Percentiles rank a stretch among this genome's conserved stretches.
phyloP scores from a whole-genome alignment of 2,797 vertebrate species.

The Emys orbicularis region DNA sequence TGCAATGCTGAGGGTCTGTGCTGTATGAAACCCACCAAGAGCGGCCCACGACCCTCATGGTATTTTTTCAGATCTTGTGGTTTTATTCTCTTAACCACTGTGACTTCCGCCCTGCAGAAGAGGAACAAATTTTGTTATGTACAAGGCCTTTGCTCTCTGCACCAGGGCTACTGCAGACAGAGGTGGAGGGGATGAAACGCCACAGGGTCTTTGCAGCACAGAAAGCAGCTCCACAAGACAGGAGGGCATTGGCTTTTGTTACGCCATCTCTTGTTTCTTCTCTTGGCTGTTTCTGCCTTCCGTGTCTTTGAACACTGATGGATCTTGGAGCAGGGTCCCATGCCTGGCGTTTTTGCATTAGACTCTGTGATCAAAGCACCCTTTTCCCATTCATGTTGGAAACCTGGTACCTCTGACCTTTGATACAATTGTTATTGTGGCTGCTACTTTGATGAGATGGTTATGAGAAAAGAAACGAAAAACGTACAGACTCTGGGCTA shows the following conservation, averaged over 20 bases:
- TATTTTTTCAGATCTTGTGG: slow-evolving; percentile 28
- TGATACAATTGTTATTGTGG: fast-evolving
- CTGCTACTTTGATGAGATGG: neutral
- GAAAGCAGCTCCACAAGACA: fast-evolving
- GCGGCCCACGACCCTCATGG: slow-evolving; percentile 20
- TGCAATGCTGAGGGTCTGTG: neutral
- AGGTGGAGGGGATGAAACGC: neutral
- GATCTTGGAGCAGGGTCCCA: neutral
- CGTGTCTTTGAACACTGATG: neutral
- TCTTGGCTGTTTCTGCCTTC: neutral
- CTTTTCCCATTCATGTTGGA: neutral
- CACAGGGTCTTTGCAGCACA: neutral
- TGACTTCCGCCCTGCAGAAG: slow-evolving; percentile 55
- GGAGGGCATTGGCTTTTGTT: fast-evolving
- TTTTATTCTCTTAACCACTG: slow-evolving; percentile 61
- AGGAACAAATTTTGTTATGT: neutral
- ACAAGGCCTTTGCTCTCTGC: neutral
- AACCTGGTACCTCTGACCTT: neutral
- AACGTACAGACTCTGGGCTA: neutral
- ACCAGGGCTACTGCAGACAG: neutral
- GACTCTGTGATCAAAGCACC: neutral
- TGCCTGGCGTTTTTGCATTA: fast-evolving
- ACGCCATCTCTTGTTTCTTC: neutral
- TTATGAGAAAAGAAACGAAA: neutral
- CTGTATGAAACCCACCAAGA: slow-evolving; percentile 34